Evolutionary conservation across 2,113 vertebrate species (phyloP), one percentile per base, ranked within the genome.

Genomic region (Pyrgilauda ruficollis): DNA sequence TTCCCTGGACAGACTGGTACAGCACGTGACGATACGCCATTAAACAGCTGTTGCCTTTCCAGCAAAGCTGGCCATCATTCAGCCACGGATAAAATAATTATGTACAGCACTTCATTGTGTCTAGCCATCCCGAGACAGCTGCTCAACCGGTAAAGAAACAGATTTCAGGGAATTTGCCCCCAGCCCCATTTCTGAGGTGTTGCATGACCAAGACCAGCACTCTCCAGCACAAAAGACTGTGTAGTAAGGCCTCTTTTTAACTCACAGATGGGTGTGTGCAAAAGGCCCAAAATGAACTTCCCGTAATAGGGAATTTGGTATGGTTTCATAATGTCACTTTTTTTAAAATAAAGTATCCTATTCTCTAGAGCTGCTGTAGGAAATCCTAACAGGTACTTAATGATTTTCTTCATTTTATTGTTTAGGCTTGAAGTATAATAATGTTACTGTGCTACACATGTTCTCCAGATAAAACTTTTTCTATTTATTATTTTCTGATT

Each of bases 21-120:
- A 46, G 47, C n/a, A 21, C 46, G 62, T 58, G 80, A 78, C 63
- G 20, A 8, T 9, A 41, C 37, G 23, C 62, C 52, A 69, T 83
- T 93, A 69, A 93, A 87, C 89, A 94, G 89, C 94, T 95, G 91
- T 37, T 89, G 89, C 78, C 76, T 93, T 96, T 93, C 8, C 13
- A 92, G 81, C 56, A 96, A 85, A 94, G 61, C 73, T 91, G 91
- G 84, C 52, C 46, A 72, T 44, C 30, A 1, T 78, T 94, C 87
- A 96, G 46, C 56, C 79, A 46, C 18, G 79, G 79, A 79, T 88
- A 87, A 90, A 97, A 70, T 47, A 90, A 95, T 95, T 86, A 84
- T 67, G 56, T 55, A 75, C 23, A 91, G 75, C 55, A 72, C 63
- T 83, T 95, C 67, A 68, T 52, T 66, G 79, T 93, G 72, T 70